These are phyloP conservation scores for Leguminivora glycinivorella DNA, from an alignment of 1,140 invertebrate genomes.

Conservation along the genomic window DNA sequence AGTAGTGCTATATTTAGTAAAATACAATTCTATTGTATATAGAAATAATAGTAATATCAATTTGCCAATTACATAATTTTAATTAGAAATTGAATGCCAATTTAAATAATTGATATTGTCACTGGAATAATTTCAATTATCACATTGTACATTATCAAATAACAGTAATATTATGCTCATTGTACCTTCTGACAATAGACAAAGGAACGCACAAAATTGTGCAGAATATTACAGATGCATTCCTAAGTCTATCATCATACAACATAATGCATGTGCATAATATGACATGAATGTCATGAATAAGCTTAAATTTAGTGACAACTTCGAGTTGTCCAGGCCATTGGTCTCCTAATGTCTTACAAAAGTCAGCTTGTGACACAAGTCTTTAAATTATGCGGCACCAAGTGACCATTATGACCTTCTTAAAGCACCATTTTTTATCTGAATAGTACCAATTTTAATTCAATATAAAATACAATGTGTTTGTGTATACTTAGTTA, in stretches of 20 bases:
- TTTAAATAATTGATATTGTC: neutral
- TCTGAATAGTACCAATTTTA: conserved; percentile 16
- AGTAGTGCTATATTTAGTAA: neutral
- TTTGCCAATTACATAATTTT: neutral
- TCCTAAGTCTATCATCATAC: neutral
- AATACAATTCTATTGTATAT: conserved; percentile 4
- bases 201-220: neutral
- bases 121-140: conserved; percentile 9
- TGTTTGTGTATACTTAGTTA: neutral
- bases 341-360: neutral
- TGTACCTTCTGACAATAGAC: conserved; percentile 7
- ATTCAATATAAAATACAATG: neutral
- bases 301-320: conserved; percentile 27
- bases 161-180: conserved; percentile 19
- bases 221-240: neutral
- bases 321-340: conserved; percentile 14
- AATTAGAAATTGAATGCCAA: neutral
- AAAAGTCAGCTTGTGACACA: neutral
- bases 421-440: conserved; percentile 19
- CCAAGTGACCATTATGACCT: conserved; percentile 14
- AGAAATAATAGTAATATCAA: conserved; percentile 22
- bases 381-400: neutral
- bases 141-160: neutral
- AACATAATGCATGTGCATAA: neutral
- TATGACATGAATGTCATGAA: conserved; percentile 18